Percentiles rank a stretch among this genome's conserved stretches.
Conservation (phyloP, 2,888 invertebrate genomes). For the Meganola albula region DNA sequence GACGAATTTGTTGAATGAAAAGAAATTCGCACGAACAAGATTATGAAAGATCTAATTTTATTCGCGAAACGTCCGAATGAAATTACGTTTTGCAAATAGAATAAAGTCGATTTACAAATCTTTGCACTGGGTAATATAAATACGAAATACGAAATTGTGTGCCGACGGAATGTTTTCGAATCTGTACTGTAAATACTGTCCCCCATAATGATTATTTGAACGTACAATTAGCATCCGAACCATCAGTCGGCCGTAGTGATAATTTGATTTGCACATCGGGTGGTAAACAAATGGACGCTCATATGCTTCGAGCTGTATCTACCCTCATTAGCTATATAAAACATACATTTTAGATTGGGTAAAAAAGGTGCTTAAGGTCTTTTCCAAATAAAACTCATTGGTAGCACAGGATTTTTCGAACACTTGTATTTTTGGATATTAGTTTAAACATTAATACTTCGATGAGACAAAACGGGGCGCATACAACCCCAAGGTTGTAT, state of each 20-base stretch:
- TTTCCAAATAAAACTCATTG: too few species aligned
- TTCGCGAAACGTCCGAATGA: constrained; percentile 43
- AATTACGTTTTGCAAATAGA: constrained; percentile 44
- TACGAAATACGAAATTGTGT: constrained; percentile 47
- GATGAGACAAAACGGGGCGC: too few species aligned
- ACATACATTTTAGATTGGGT: too few species aligned
- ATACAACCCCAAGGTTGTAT: too few species aligned
- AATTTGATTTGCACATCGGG: constrained; percentile 56
- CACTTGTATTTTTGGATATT: too few species aligned
- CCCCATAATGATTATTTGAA: constrained; percentile 70
- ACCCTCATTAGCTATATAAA: constrained; percentile 36
- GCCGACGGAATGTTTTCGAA: constrained; percentile 51
- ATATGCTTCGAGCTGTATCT: constrained; percentile 20
- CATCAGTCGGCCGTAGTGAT: constrained; percentile 50
- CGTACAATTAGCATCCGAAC: constrained; percentile 59
- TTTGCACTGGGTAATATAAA: constrained; percentile 43
- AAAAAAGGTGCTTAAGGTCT: too few species aligned
- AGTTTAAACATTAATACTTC: too few species aligned
- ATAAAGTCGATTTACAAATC: constrained; percentile 48
- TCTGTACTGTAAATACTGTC: constrained; percentile 56
- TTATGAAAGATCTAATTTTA: constrained; percentile 52
- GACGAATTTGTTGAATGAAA: constrained; percentile 41
- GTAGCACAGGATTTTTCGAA: too few species aligned
- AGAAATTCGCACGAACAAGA: constrained; percentile 46
- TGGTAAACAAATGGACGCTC: constrained; percentile 38